Percentiles rank a stretch among this genome's conserved stretches.
These are phyloP conservation scores for Catharus bicknelli DNA, from an alignment of 2,113 vertebrate genomes.

Conservation along the genomic window DNA sequence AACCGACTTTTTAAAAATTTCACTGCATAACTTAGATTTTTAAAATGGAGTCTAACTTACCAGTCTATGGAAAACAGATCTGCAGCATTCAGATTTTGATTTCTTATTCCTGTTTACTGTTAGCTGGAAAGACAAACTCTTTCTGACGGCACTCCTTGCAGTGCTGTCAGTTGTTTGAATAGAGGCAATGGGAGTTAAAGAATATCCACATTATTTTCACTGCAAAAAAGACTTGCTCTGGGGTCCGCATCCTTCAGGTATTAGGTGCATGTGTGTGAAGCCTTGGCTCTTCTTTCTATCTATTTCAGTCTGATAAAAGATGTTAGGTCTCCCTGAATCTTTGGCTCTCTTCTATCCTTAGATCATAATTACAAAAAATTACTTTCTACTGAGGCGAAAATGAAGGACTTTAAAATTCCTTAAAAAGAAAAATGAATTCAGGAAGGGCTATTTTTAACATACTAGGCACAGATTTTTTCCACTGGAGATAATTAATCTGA, in stretches of 20 bases:
- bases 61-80: neutral
- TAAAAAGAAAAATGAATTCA: slow-evolving; percentile 44
- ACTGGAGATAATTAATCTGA: slow-evolving; percentile 37
- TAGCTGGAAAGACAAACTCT: neutral
- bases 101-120: neutral
- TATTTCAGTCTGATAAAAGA: slow-evolving; percentile 30
- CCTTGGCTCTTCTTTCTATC: neutral
- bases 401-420: slow-evolving; percentile 16
- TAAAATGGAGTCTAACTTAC: neutral
- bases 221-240: neutral
- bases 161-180: neutral
- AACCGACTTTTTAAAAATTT: neutral
- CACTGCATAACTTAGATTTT: neutral
- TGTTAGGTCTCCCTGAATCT: neutral
- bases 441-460: slow-evolving; percentile 44
- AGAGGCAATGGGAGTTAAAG: neutral
- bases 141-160: neutral
- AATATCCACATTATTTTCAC: neutral
- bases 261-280: neutral
- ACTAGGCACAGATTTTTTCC: neutral
- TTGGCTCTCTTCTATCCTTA: slow-evolving; percentile 30
- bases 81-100: neutral
- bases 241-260: neutral
- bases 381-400: neutral
- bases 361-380: slow-evolving; percentile 55